Percentiles rank a stretch among this genome's conserved stretches.
Evolutionary conservation across 2,888 invertebrate species (phyloP).

Genomic region (Chaitophorus viminalis): DNA sequence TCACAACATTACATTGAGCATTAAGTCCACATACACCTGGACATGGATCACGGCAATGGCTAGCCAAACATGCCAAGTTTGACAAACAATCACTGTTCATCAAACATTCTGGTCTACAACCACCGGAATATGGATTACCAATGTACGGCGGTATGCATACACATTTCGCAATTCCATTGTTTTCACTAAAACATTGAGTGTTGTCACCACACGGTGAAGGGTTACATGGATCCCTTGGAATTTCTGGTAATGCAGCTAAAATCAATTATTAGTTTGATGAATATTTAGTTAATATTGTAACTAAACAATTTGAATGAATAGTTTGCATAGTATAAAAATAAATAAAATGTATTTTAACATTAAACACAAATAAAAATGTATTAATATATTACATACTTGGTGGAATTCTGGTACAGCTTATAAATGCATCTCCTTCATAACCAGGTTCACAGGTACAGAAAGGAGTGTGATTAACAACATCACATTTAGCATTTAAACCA

Average conservation of each 20-base stretch:
- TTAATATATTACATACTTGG: constrained; percentile 66
- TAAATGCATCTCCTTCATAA: constrained; percentile 85
- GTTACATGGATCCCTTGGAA: constrained; percentile 75
- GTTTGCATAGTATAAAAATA: too few species aligned
- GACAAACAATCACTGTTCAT: constrained; percentile 83
- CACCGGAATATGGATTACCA: constrained; percentile 86
- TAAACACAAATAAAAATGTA: neutral
- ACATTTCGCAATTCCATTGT: constrained; percentile 77
- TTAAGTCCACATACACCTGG: constrained; percentile 84
- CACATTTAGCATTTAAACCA: constrained; percentile 82
- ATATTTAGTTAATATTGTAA: neutral
- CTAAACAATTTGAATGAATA: too few species aligned
- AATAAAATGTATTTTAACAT: neutral
- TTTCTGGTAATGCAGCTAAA: constrained; percentile 64
- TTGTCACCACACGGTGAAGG: constrained; percentile 88
- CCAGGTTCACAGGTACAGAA: constrained; percentile 82
- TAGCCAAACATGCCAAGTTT: constrained; percentile 81
- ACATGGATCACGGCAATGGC: constrained; percentile 87
- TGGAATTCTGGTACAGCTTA: constrained; percentile 76
- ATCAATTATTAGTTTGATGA: constrained; percentile 6
- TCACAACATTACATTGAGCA: constrained; percentile 83
- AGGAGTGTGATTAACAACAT: constrained; percentile 82
- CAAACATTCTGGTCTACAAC: constrained; percentile 87
- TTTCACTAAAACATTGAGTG: constrained; percentile 77
- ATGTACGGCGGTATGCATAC: constrained; percentile 88